Evolutionary conservation across 1,140 invertebrate genomes (phyloP).

Genomic region (Ips typographus): DNA sequence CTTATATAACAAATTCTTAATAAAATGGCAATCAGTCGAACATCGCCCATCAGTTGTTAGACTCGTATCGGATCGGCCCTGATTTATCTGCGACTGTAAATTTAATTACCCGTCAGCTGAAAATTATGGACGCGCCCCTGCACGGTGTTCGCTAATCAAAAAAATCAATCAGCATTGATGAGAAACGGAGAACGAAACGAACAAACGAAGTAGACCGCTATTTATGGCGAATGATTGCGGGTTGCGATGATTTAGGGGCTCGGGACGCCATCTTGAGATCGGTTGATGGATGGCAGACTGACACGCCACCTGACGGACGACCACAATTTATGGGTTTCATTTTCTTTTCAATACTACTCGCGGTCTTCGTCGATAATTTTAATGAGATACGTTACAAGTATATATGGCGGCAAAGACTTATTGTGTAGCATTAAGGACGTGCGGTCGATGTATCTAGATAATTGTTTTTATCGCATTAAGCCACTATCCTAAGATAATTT

Average conservation of each 20-base stretch:
- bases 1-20: too few species aligned
- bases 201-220: constrained; percentile 42
- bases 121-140: constrained; percentile 35
- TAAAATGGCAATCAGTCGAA: too few species aligned
- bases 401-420: constrained; percentile 1
- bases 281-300: constrained; percentile 45
- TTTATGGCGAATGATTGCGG: constrained; percentile 50
- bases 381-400: constrained; percentile 3
- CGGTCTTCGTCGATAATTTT: constrained; percentile 7
- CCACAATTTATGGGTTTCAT: constrained; percentile 28
- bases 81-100: constrained; percentile 33
- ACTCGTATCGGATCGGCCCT: constrained; percentile 1
- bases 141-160: constrained; percentile 34
- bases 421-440: not conserved
- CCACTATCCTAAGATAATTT: too few species aligned
- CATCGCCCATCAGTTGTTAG: not conserved
- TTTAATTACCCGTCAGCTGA: constrained; percentile 32
- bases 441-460: too few species aligned
- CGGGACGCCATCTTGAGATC: constrained; percentile 44
- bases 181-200: constrained; percentile 25
- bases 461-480: too few species aligned
- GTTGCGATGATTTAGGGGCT: constrained; percentile 48
- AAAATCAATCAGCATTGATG: constrained; percentile 40
- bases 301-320: constrained; percentile 48
- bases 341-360: constrained; percentile 13